Evolutionary conservation across 2,113 vertebrate species (phyloP).

Genomic region (Pteropus alecto): DNA sequence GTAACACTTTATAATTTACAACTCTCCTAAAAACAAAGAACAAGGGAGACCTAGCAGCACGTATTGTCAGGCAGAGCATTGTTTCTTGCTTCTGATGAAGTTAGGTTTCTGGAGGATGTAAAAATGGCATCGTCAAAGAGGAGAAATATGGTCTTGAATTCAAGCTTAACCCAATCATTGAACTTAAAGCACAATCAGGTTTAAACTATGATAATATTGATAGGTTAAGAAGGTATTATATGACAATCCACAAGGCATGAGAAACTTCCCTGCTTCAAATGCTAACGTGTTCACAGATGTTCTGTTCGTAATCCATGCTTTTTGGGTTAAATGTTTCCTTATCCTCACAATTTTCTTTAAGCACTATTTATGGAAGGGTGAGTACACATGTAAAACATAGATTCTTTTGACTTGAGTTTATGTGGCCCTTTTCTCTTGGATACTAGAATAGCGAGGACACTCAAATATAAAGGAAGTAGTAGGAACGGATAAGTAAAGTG

Average conservation of each 20-base stretch:
- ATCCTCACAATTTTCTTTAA: background rate
- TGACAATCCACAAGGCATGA: background rate
- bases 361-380: background rate
- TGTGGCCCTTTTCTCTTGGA: background rate
- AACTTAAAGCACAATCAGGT: background rate
- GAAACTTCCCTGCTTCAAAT: background rate
- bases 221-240: background rate
- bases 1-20: slow-evolving; percentile 29
- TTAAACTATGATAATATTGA: background rate
- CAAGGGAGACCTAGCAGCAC: background rate
- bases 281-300: background rate
- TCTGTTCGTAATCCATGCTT: background rate
- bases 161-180: background rate
- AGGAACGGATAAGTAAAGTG: background rate
- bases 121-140: background rate
- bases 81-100: background rate
- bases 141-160: background rate
- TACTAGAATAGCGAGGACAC: background rate
- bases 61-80: background rate
- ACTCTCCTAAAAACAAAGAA: background rate
- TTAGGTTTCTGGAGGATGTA: background rate
- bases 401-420: background rate
- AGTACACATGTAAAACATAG: background rate
- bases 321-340: background rate
- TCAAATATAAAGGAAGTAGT: background rate